These are phyloP conservation scores for Dryobota labecula DNA, from an alignment of 2,888 invertebrate genomes.

Conservation along the genomic window DNA sequence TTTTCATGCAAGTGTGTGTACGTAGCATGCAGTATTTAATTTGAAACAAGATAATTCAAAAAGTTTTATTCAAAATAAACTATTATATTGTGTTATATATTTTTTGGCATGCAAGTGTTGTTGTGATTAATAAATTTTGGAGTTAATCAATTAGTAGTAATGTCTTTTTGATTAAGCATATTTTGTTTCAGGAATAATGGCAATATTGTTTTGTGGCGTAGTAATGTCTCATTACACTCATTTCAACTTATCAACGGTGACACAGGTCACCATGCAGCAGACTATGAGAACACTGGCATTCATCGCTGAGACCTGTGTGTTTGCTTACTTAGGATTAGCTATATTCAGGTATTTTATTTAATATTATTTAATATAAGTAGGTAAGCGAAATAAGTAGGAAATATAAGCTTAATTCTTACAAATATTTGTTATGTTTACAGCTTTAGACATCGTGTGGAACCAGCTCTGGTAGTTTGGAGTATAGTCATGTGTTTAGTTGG, in stretches of 20 bases:
- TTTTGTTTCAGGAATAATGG: slow-evolving; percentile 97
- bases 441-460: slow-evolving; percentile 97
- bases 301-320: slow-evolving; percentile 99
- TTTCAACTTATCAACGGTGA: slow-evolving; percentile 99
- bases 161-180: not conserved
- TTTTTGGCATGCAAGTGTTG: not conserved
- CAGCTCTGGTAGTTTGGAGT: slow-evolving; percentile 98
- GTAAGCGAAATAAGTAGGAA: slow-evolving; percentile 3
- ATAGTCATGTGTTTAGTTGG: slow-evolving; percentile 97
- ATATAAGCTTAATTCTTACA: slow-evolving; percentile 1
- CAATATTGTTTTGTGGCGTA: slow-evolving; percentile 99
- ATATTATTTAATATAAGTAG: no score
- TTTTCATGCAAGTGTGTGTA: not conserved
- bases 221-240: slow-evolving; percentile 99
- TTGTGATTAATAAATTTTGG: not conserved
- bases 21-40: not conserved
- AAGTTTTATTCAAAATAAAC: not conserved
- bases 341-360: slow-evolving; percentile 88
- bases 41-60: not conserved
- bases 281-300: slow-evolving; percentile 99
- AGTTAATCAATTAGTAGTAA: not conserved
- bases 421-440: slow-evolving; percentile 90
- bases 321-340: slow-evolving; percentile 98
- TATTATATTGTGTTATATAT: not conserved
- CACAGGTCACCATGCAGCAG: slow-evolving; percentile 99